Conservation (phyloP, 2,888 invertebrate genomes). For the Dorcus hopei region DNA sequence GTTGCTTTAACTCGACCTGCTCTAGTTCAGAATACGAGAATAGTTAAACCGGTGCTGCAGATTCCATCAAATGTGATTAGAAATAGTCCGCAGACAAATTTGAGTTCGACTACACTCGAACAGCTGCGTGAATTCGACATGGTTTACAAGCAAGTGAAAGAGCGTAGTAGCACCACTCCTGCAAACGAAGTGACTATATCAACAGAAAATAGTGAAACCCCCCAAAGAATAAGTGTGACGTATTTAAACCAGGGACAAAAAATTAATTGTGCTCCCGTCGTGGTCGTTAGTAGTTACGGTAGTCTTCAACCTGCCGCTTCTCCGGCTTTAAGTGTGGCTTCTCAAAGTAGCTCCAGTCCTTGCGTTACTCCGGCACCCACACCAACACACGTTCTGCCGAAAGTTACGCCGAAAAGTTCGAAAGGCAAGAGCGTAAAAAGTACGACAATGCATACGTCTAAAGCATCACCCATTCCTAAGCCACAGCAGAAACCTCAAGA, state of each 20-base stretch:
- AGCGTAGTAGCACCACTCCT: slow-evolving; percentile 60
- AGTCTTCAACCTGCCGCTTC: slow-evolving; percentile 52
- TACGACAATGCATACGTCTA: slow-evolving; percentile 58
- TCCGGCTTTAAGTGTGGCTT: slow-evolving; percentile 56
- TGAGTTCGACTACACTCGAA: slow-evolving; percentile 73
- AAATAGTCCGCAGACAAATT: slow-evolving; percentile 59
- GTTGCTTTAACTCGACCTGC: slow-evolving; percentile 48
- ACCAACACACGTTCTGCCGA: slow-evolving; percentile 35
- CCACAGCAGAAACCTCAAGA: slow-evolving; percentile 73
- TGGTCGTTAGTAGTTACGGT: slow-evolving; percentile 58
- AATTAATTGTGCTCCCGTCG: slow-evolving; percentile 51
- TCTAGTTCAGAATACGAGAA: slow-evolving; percentile 57
- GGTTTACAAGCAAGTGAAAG: slow-evolving; percentile 77
- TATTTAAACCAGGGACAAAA: slow-evolving; percentile 54
- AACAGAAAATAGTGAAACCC: slow-evolving; percentile 35
- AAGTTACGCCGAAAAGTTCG: slow-evolving; percentile 43
- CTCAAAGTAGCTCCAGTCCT: slow-evolving; percentile 58
- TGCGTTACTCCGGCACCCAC: slow-evolving; percentile 57
- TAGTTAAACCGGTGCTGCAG: slow-evolving; percentile 56
- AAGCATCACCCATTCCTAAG: slow-evolving; percentile 64
- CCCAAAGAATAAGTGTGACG: slow-evolving; percentile 54
- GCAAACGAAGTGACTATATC: slow-evolving; percentile 27
- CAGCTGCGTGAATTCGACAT: slow-evolving; percentile 77
- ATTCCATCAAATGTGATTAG: slow-evolving; percentile 62
- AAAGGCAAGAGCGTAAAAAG: slow-evolving; percentile 58